A percentile compares a stretch with the other conserved stretches of the same genome.
These are phyloP conservation scores for Nezara viridula DNA, from an alignment of 2,888 invertebrate species.

Conservation along the genomic window DNA sequence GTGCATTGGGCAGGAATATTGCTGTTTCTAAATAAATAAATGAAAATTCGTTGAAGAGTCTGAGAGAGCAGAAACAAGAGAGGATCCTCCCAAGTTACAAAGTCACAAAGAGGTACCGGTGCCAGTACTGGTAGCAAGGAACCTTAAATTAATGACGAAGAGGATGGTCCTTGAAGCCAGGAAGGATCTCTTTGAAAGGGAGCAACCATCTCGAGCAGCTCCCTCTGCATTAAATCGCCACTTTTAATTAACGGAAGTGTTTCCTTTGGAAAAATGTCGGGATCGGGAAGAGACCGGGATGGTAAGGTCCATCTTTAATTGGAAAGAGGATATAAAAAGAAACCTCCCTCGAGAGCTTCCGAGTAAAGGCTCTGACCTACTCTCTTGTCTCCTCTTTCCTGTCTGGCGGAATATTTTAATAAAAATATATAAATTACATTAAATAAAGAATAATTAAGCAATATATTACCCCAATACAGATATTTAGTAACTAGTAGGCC, in stretches of 20 bases:
- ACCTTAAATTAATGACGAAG: not conserved
- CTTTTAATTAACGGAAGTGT: conserved; percentile 14
- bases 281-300: not conserved
- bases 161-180: not conserved
- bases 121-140: not conserved
- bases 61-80: not conserved
- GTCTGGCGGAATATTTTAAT: not conserved
- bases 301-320: not conserved
- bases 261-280: not conserved
- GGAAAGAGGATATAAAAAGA: not conserved
- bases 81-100: no score
- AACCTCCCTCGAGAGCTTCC: not conserved
- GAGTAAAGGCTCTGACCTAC: not conserved
- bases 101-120: no score
- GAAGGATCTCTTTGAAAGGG: not conserved
- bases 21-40: not conserved
- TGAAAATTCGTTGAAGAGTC: not conserved
- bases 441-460: no score
- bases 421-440: not conserved
- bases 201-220: not conserved
- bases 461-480: no score
- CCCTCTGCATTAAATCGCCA: not conserved
- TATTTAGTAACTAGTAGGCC: no score
- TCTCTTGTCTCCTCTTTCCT: not conserved
- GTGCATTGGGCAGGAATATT: not conserved